phyloP scores from a whole-genome alignment of 2,797 vertebrate genomes.

The Cichlasoma orientale region DNA sequence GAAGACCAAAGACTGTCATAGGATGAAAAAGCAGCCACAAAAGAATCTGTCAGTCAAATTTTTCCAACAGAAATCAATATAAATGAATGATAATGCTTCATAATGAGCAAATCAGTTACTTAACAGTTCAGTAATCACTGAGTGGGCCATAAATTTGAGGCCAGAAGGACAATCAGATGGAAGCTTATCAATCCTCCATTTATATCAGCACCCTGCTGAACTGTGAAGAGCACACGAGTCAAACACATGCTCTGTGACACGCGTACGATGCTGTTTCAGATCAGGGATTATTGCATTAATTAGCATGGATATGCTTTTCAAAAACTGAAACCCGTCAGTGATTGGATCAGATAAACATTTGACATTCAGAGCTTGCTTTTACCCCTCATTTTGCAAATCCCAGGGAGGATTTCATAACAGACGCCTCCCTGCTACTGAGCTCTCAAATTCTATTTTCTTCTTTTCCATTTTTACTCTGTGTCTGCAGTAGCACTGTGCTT shows the following conservation, averaged over 20 bases:
- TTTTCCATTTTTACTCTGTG: not conserved
- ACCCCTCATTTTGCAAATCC: slow-evolving; percentile 34
- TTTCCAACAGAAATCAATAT: not conserved
- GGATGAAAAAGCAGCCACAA: not conserved
- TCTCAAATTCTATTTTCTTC: slow-evolving; percentile 23
- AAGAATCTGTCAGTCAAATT: not conserved
- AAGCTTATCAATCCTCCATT: slow-evolving; percentile 43
- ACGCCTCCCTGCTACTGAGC: slow-evolving; percentile 9
- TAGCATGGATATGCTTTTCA: slow-evolving; percentile 33
- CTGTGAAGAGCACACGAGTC: slow-evolving; percentile 38
- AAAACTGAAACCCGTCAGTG: slow-evolving; percentile 1
- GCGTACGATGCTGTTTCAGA: slow-evolving; percentile 7
- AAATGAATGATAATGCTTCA: not conserved
- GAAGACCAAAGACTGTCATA: not conserved
- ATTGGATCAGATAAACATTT: slow-evolving; percentile 42
- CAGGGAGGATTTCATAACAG: slow-evolving; percentile 49
- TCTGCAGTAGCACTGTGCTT: not conserved
- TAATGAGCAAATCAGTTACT: slow-evolving; percentile 5
- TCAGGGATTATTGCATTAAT: slow-evolving; percentile 52
- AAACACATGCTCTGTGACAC: slow-evolving; percentile 23
- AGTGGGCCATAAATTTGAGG: slow-evolving; percentile 10
- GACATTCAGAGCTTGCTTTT: slow-evolving; percentile 48
- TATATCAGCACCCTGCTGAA: slow-evolving; percentile 22
- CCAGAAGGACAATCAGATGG: slow-evolving; percentile 40
- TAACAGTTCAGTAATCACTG: slow-evolving; percentile 23